Evolutionary conservation across 30 jellyfish, hydroid and myxozoan species (phyloP).

Genomic region (Clytia hemisphaerica): DNA sequence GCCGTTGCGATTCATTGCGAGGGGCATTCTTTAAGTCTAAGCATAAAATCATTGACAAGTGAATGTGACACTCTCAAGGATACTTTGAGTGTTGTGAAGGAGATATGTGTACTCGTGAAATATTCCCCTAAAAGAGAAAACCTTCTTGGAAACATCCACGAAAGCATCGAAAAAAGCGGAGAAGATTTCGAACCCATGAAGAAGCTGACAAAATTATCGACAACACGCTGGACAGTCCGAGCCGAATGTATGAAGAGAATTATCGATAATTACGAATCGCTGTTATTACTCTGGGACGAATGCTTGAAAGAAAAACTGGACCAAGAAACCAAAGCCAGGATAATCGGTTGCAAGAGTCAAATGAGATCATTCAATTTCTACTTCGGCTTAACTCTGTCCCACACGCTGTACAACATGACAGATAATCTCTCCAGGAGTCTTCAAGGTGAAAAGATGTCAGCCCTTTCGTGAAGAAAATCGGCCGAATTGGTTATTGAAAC

Average conservation of each 20-base stretch:
- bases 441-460: too few species aligned
- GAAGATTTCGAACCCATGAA: too few species aligned
- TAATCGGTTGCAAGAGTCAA: too few species aligned
- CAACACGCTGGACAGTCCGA: background rate
- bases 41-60: background rate
- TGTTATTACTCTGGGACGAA: too few species aligned
- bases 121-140: background rate
- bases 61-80: background rate
- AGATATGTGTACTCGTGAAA: conserved; percentile 7
- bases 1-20: conserved; percentile 21
- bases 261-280: background rate
- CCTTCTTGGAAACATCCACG: background rate
- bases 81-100: conserved; percentile 8
- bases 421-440: too few species aligned
- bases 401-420: too few species aligned
- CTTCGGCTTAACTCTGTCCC: too few species aligned
- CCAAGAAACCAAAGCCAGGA: too few species aligned
- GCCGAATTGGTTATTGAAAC: too few species aligned
- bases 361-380: too few species aligned
- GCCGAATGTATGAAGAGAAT: background rate
- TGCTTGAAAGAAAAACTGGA: too few species aligned
- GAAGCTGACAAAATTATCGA: conserved; percentile 1
- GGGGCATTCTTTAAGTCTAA: conserved; percentile 10
- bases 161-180: conserved; percentile 10
- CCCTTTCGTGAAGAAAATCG: too few species aligned